Percentiles rank a stretch among this genome's conserved stretches.
These are phyloP conservation scores for Entosphenus tridentatus DNA, from an alignment of 2,113 vertebrate genomes.

Conservation along the genomic window DNA sequence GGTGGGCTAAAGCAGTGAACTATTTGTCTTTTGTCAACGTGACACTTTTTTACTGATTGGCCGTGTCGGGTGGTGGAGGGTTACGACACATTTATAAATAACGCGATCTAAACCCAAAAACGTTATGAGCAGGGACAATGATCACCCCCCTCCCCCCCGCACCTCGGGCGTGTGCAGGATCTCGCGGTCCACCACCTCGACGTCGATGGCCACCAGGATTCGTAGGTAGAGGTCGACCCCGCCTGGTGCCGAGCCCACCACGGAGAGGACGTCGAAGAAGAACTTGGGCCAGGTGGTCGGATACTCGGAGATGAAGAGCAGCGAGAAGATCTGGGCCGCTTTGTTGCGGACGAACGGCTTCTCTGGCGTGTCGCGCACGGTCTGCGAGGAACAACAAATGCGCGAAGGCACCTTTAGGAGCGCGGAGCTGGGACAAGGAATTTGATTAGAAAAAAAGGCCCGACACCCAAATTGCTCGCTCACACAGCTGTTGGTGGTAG, in stretches of 20 bases:
- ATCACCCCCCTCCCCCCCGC: constrained; percentile 13
- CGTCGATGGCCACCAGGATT: constrained; percentile 86
- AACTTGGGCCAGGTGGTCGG: constrained; percentile 89
- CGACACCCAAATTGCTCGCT: constrained; percentile 8
- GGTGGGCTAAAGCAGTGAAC: no score
- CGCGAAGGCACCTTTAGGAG: background rate
- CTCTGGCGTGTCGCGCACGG: constrained; percentile 55
- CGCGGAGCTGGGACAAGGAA: no score
- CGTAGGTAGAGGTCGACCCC: constrained; percentile 83
- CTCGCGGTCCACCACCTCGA: constrained; percentile 77
- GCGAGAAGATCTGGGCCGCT: constrained; percentile 83
- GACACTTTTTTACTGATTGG: no score
- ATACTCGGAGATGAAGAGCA: constrained; percentile 80
- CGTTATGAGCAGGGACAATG: no score
- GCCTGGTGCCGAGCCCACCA: constrained; percentile 63
- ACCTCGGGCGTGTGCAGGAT: constrained; percentile 65
- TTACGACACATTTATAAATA: no score
- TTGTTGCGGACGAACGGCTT: constrained; percentile 96
- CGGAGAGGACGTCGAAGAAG: constrained; percentile 74
- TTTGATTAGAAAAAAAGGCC: background rate
- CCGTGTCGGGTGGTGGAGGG: no score
- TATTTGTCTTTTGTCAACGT: no score
- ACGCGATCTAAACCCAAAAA: no score
- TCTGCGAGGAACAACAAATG: constrained; percentile 20
- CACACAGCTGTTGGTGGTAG: background rate